phyloP scores from a whole-genome alignment of 2,113 vertebrate species.

The Nestor notabilis region DNA sequence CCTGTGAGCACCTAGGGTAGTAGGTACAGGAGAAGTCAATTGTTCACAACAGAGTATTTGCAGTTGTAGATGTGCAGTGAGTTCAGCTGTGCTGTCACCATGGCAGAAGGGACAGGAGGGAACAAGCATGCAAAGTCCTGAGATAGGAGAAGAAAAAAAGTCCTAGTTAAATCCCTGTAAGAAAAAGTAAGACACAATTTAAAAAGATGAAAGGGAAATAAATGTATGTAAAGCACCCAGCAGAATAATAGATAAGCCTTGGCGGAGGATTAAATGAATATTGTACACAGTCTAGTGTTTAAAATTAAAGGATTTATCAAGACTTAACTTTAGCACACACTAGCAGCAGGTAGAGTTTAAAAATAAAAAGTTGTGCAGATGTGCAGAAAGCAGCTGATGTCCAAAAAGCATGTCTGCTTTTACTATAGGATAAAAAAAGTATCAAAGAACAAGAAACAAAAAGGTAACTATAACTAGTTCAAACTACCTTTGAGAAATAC shows the following conservation, averaged over 20 bases:
- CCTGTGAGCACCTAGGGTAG: neutral
- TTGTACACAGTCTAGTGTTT: slow-evolving; percentile 8
- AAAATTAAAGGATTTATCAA: slow-evolving; percentile 44
- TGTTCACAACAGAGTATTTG: neutral
- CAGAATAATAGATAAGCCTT: slow-evolving; percentile 42
- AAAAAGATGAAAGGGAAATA: slow-evolving; percentile 59
- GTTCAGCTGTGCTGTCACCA: neutral
- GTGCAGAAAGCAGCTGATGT: neutral
- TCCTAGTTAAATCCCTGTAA: neutral
- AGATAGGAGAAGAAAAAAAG: neutral
- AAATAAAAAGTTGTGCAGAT: neutral
- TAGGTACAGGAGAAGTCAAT: neutral
- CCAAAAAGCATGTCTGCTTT: neutral
- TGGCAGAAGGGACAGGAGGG: neutral
- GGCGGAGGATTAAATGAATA: slow-evolving; percentile 53
- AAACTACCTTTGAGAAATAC: neutral
- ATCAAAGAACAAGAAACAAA: neutral
- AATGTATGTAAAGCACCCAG: slow-evolving; percentile 50
- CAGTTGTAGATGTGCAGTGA: neutral
- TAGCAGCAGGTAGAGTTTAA: slow-evolving; percentile 22
- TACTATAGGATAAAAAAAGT: neutral
- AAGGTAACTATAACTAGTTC: neutral
- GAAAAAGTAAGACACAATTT: neutral
- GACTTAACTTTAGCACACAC: neutral
- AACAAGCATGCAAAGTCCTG: neutral